These are phyloP conservation scores for Brachynemurus nebulosus DNA, from an alignment of 2,888 invertebrate species.

Conservation along the genomic window DNA sequence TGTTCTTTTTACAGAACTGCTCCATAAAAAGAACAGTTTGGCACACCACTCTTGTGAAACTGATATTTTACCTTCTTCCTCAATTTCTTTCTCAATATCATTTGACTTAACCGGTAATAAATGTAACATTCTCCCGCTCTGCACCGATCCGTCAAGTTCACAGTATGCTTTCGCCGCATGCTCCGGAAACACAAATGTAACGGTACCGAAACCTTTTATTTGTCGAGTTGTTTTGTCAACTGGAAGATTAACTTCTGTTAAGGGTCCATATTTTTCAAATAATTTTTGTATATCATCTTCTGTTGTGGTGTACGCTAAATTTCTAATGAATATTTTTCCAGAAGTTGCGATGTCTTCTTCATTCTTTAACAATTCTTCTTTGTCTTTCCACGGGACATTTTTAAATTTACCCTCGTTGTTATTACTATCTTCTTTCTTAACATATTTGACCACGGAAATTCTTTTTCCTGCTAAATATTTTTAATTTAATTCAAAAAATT, in stretches of 20 bases:
- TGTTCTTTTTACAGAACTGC: too few species aligned
- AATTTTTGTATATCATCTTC: conserved; percentile 72
- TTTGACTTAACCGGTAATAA: conserved; percentile 73
- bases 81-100: conserved; percentile 19
- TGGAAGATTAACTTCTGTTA: conserved; percentile 80
- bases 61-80: too few species aligned
- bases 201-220: conserved; percentile 83
- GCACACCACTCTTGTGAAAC: too few species aligned
- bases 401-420: conserved; percentile 14
- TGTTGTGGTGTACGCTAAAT: conserved; percentile 72
- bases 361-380: conserved; percentile 46
- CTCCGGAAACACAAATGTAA: conserved; percentile 90
- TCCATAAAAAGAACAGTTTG: too few species aligned
- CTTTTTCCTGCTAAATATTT: conserved; percentile 42
- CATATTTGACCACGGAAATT: conserved; percentile 40
- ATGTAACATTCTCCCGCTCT: conserved; percentile 88
- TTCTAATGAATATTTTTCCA: conserved; percentile 84
- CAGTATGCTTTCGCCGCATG: conserved; percentile 82
- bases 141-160: conserved; percentile 78
- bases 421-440: conserved; percentile 25
- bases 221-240: conserved; percentile 69
- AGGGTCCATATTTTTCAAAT: conserved; percentile 75
- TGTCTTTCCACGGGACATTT: conserved; percentile 40
- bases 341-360: conserved; percentile 79
- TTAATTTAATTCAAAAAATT: conserved; percentile 10